Base-by-base conservation (phyloP, 2,113 vertebrate genomes). In the Melanostigma gelatinosum region DNA sequence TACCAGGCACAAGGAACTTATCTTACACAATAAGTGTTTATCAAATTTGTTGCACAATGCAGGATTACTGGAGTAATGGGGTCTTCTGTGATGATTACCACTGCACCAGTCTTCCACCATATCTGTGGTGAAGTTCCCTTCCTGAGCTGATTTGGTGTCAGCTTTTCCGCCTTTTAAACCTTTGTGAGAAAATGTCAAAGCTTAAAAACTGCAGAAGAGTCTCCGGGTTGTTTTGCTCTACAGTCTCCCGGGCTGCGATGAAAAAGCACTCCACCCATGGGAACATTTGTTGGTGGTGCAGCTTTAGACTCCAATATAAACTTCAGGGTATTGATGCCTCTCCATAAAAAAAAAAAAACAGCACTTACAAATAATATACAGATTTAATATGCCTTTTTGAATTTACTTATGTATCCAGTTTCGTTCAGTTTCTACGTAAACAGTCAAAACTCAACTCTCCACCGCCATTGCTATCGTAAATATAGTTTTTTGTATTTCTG, bases 381-480 rank as follows among this genome's bases (percentile, higher is more conserved):
- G 72, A 82, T 87, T 77, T 86, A 87, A 81, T 80, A 73, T 87
- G 69, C 85, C 77, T 85, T 92, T 91, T 83, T 67, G 24, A 24
- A 87, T 82, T 57, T 87, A 89, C 91, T 91, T 88, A 91, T 87
- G 57, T 80, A 84, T 40, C 18, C 78, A 72, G 54, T 90, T 77
- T 85, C 18, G 87, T 89, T 87, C 40, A 42, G 55, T 88, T 85
- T 82, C 46, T 57, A 57, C 11, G 24, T 70, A 77, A 71, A 72
- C 36, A 62, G 29, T 13, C 34, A 81, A 74, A 70, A 54, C 29
- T 24, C 62, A 32, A 32, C 77, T 61, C 70, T 80, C 64, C 32
- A 71, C 61, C 77, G 72, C 27, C 8, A 38, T 71, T 58, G 22
- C 70, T 73, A 83, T 22, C 82, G 65, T 87, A 78, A 80, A 85